A percentile compares a stretch with the other conserved stretches of the same genome.
Evolutionary conservation across 2,797 vertebrate genomes (phyloP).

Genomic region (Bryconaethiops microstoma): DNA sequence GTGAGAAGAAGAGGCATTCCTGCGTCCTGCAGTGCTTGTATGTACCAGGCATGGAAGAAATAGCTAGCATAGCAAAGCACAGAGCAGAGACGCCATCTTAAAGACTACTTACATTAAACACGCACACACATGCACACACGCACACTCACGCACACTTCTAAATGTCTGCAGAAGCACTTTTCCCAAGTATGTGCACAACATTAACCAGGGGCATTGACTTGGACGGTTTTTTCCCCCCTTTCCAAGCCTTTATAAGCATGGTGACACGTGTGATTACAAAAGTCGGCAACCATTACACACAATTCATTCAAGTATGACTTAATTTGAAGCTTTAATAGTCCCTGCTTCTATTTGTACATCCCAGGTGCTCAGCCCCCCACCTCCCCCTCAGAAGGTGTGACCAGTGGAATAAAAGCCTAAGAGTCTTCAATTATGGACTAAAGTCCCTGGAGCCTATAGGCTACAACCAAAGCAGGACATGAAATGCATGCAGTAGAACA

Average conservation of each 20-base stretch:
- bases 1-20: not conserved
- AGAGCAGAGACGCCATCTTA: slow-evolving; percentile 25
- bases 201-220: not conserved
- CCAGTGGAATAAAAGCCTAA: not conserved
- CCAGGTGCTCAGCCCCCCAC: not conserved
- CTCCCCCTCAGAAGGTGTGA: not conserved
- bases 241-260: not conserved
- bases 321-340: slow-evolving; percentile 51
- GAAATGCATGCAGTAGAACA: too few species aligned
- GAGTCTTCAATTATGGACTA: slow-evolving; percentile 17
- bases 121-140: slow-evolving; percentile 1
- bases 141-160: not conserved
- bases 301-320: slow-evolving; percentile 28
- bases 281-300: slow-evolving; percentile 17
- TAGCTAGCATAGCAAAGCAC: not conserved
- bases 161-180: not conserved
- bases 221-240: not conserved
- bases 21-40: not conserved
- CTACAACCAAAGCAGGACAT: too few species aligned
- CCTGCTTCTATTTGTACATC: slow-evolving; percentile 10
- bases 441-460: slow-evolving; percentile 25
- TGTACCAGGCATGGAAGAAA: not conserved
- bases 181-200: not conserved
- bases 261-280: slow-evolving; percentile 10
- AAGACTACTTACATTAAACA: not conserved